A percentile compares a stretch with the other conserved stretches of the same genome.
Conservation (phyloP, 2,888 invertebrate species). For the Doris montereyensis region DNA sequence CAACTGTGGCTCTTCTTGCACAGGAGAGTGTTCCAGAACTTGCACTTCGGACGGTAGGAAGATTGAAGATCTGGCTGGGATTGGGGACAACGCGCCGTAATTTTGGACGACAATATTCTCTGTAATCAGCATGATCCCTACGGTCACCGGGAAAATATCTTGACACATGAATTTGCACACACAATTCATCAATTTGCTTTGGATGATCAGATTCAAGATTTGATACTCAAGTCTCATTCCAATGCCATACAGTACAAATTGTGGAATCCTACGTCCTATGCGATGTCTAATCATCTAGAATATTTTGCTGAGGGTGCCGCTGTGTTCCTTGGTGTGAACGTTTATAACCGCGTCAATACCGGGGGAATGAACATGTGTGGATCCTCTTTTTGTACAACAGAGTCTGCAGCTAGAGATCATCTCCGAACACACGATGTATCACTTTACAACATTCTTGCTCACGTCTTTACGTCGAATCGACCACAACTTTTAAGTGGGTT, state of each 20-base stretch:
- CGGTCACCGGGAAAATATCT: conserved; percentile 46
- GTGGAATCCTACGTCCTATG: conserved; percentile 26
- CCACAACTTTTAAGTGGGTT: background rate
- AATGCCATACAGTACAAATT: background rate
- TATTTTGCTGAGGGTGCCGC: conserved; percentile 32
- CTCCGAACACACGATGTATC: background rate
- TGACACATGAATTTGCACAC: conserved; percentile 57
- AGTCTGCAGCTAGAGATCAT: conserved; percentile 1
- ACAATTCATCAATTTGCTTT: conserved; percentile 34
- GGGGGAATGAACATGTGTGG: conserved; percentile 33
- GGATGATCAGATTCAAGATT: background rate
- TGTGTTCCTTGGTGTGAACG: conserved; percentile 32
- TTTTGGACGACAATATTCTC: conserved; percentile 55
- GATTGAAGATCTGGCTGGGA: conserved; percentile 51
- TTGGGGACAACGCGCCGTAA: conserved; percentile 47
- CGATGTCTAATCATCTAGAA: conserved; percentile 16
- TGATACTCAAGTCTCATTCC: background rate
- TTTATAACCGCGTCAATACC: background rate
- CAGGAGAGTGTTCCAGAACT: conserved; percentile 50
- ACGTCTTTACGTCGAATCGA: conserved; percentile 26
- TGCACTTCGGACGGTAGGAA: conserved; percentile 62
- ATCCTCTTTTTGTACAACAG: background rate
- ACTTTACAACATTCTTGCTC: conserved; percentile 4
- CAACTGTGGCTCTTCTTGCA: conserved; percentile 6
- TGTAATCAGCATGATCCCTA: conserved; percentile 56